These are phyloP conservation scores for Drosophila persimilis DNA, from an alignment of 1,140 invertebrate species.

Conservation along the genomic window DNA sequence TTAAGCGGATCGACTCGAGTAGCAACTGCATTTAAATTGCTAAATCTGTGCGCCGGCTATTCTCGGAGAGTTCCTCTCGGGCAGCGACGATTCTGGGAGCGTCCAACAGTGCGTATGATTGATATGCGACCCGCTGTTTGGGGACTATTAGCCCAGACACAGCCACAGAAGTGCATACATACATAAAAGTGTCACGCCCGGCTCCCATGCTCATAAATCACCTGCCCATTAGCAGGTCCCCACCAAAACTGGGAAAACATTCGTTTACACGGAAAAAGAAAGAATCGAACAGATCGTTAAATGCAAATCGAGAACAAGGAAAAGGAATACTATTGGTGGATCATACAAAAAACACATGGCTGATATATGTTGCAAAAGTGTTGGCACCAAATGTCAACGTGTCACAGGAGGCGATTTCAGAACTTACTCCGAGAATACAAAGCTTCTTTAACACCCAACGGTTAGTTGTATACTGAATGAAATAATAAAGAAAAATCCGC, in stretches of 20 bases:
- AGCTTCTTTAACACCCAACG: too few relatives aligned
- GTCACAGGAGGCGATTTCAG: too few relatives aligned
- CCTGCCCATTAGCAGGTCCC: constrained; percentile 56
- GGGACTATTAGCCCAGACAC: constrained; percentile 49
- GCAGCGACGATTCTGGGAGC: too few relatives aligned
- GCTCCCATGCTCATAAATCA: constrained; percentile 58
- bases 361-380: too few relatives aligned
- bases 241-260: constrained; percentile 21
- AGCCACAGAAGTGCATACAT: constrained; percentile 69
- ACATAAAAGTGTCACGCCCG: constrained; percentile 65
- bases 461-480: too few relatives aligned
- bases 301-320: constrained; percentile 28
- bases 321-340: background rate
- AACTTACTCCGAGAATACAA: too few relatives aligned
- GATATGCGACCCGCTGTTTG: constrained; percentile 45
- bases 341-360: too few relatives aligned
- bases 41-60: constrained; percentile 46
- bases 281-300: constrained; percentile 43
- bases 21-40: constrained; percentile 66
- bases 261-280: constrained; percentile 42
- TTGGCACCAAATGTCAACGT: too few relatives aligned
- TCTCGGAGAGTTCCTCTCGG: constrained; percentile 17
- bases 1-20: constrained; percentile 55
- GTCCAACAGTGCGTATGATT: constrained; percentile 60
- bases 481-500: too few relatives aligned